phyloP scores from a whole-genome alignment of 92 coral and sea anemone genomes.

The Phenganax stokvisi region DNA sequence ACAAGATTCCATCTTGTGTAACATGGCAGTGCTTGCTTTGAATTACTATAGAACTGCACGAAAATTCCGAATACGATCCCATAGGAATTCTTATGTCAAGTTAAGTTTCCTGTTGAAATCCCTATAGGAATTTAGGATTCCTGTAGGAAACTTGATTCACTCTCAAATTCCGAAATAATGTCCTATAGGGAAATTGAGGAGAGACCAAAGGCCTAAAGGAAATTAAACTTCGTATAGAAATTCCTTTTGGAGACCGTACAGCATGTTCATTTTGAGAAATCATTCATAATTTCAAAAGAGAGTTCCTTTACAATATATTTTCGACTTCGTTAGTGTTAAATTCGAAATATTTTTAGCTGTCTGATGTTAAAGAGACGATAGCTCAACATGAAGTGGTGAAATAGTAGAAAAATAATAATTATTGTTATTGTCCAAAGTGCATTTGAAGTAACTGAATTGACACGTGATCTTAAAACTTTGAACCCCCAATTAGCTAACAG shows the following conservation, averaged over 20 bases:
- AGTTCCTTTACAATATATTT: not conserved
- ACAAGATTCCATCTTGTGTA: too few relatives aligned
- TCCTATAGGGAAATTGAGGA: not conserved
- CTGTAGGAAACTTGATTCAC: not conserved
- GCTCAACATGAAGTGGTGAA: not conserved
- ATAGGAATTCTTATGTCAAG: not conserved
- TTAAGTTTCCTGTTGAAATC: slow-evolving; percentile 3
- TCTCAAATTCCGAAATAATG: not conserved
- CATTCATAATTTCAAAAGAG: not conserved
- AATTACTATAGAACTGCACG: too few relatives aligned
- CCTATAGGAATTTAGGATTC: not conserved
- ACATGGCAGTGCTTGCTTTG: too few relatives aligned
- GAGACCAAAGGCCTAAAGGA: not conserved
- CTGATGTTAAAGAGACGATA: not conserved
- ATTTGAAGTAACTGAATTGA: too few relatives aligned
- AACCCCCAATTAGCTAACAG: too few relatives aligned
- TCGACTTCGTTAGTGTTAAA: not conserved
- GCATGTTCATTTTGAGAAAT: not conserved
- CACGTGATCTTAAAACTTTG: too few relatives aligned
- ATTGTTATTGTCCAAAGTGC: too few relatives aligned
- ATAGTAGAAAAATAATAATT: too few relatives aligned
- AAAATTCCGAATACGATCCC: not conserved
- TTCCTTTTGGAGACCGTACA: not conserved
- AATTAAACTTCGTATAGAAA: not conserved
- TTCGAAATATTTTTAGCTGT: not conserved